A percentile compares a stretch with the other conserved stretches of the same genome.
These are phyloP conservation scores for Solenopsis invicta DNA, from an alignment of 1,140 invertebrate species.

Conservation along the genomic window DNA sequence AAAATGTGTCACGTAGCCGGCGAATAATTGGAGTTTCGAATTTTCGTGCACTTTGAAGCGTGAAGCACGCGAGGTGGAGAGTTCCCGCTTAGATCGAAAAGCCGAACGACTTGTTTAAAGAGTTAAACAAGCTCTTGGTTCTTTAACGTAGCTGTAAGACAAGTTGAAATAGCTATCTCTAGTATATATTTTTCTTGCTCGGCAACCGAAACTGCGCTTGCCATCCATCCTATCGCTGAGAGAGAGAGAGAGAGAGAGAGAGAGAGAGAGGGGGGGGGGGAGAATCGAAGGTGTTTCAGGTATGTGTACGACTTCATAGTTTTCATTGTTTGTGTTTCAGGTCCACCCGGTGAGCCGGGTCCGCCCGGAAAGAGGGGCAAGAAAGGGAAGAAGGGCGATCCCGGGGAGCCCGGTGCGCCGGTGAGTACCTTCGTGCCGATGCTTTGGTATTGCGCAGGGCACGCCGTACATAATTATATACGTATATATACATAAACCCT, in stretches of 20 bases:
- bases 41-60: not conserved
- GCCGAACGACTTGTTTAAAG: constrained; percentile 13
- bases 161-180: constrained; percentile 9
- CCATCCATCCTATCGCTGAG: not conserved
- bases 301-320: constrained; percentile 14
- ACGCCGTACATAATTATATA: constrained; percentile 13
- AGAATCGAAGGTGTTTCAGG: constrained; percentile 11
- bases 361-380: constrained; percentile 94
- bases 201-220: not conserved
- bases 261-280: too few species aligned
- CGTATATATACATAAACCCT: not conserved
- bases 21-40: constrained; percentile 11
- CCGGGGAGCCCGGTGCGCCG: constrained; percentile 91
- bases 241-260: not conserved
- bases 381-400: constrained; percentile 95
- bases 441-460: not conserved
- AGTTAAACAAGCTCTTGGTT: not conserved
- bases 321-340: constrained; percentile 87
- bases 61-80: not conserved
- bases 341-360: constrained; percentile 90
- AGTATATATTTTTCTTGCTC: constrained; percentile 17
- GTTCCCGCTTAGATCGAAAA: not conserved
- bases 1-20: not conserved
- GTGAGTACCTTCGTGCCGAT: constrained; percentile 87
- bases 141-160: constrained; percentile 13